Evolutionary conservation across 1,140 invertebrate genomes (phyloP), one percentile per base, ranked within the genome.

Genomic region (Pseudomyrmex dendroicus): DNA sequence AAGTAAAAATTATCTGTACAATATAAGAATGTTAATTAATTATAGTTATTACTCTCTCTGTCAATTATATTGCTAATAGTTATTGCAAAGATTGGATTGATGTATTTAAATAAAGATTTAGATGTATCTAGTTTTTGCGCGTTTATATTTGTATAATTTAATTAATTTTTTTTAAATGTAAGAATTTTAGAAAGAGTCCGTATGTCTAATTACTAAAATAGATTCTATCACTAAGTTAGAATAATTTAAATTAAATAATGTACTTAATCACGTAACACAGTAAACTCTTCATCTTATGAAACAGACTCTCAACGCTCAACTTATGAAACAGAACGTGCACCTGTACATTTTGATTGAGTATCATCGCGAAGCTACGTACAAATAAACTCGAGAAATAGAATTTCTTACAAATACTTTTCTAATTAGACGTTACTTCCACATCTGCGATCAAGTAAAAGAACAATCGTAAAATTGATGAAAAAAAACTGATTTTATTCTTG

Each of bases 381-480:
- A 80, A 70, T 70, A 70, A 78, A 70, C 10, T 7, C 13, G 8
- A 68, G 48, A 68, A 54, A 25, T 12, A 2, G 48, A 8, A 57
- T 48, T 48, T 20, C 25, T 2, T 48, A 0, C 48, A 70, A 25
- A 25, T 25, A 48, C 8, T 59, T 80, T 70, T 22, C 0, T 46
- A 46, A 4, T 57, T 68, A 54, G 2, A 54, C 35, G 12, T 50
- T 8, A 57, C 7, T 72, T 80, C n/a, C 54, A 35, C 35, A 17
- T 13, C 2, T 5, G 52, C 15, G 20, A 35, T 25, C 35, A 9
- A 3, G 20, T 10, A 13, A 48, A 12, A 44, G 54, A 20, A 13
- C 25, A 7, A 3, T 70, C 44, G 10, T 80, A 50, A 80, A 80
- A 59, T n/a, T 50, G 8, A 4, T 70, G 48, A 35, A 64, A 78